Conservation (phyloP, 2,888 invertebrate genomes). For the Octonoba sinensis region DNA sequence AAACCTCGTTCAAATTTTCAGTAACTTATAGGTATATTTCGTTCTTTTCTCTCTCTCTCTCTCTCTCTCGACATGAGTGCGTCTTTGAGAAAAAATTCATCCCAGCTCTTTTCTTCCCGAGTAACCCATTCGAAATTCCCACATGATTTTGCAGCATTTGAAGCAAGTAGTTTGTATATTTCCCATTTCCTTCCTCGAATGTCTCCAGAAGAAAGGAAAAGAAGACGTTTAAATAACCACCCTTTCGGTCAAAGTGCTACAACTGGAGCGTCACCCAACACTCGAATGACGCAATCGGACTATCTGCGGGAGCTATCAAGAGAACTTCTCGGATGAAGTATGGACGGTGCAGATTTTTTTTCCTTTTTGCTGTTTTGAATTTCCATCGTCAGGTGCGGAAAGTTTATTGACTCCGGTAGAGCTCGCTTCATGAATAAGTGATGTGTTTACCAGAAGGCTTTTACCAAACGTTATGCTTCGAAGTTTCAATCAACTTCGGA, state of each 20-base stretch:
- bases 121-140: slow-evolving; percentile 32
- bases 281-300: slow-evolving; percentile 26
- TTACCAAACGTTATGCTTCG: no score
- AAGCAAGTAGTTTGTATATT: slow-evolving; percentile 2
- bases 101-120: slow-evolving; percentile 30
- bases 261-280: slow-evolving; percentile 36
- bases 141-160: slow-evolving; percentile 10
- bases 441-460: no score
- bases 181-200: slow-evolving; percentile 36
- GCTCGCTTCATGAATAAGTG: no score
- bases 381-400: slow-evolving; percentile 40
- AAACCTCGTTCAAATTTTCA: no score
- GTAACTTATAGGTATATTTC: no score
- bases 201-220: background rate
- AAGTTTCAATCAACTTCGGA: no score
- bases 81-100: slow-evolving; percentile 14
- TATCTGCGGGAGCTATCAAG: slow-evolving; percentile 30
- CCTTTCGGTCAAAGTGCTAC: slow-evolving; percentile 35
- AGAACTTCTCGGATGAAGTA: slow-evolving; percentile 33
- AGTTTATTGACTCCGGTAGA: slow-evolving; percentile 46
- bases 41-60: no score
- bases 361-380: slow-evolving; percentile 13
- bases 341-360: slow-evolving; percentile 11
- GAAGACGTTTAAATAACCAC: background rate
- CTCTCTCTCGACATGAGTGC: background rate